Base-by-base conservation (phyloP, 2,113 vertebrate genomes). In the Amia ocellicauda region DNA sequence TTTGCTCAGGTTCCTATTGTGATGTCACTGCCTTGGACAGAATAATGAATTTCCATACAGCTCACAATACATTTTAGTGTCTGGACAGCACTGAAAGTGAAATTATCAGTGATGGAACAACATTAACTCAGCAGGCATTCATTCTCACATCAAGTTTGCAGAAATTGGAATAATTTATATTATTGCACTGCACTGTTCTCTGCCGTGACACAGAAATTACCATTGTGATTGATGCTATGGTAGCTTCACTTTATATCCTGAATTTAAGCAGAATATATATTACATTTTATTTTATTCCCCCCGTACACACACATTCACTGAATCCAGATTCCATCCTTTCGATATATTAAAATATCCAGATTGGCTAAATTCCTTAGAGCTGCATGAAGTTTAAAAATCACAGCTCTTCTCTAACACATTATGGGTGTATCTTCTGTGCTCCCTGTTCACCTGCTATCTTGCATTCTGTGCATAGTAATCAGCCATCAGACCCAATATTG, bases 11-110 rank as follows among this genome's bases (percentile, higher is more conserved):
- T 31, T 62, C 20, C 42, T 27, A 57, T 19, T 62, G 19, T 57
- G 42, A 62, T 57, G 49, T 52, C 53, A 51, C 61, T 29, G 55
- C 27, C n/a, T 36, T 5, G 20, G 42, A 43, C 58, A 60, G 50
- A 24, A 57, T 67, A 68, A 72, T 72, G 70, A 68, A 71, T 60
- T 68, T 65, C 57, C 57, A 64, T 68, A 64, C 50, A 51, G 42
- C 40, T 64, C 42, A 58, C 27, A 64, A 64, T 64, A 51, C 70
- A 61, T 31, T n/a, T 61, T 58, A 60, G 42, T 19, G 51, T 29
- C 61, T 42, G 57, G 51, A 26, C 20, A 31, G 22, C 22, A 23
- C 14, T 29, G 31, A 31, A 41, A 9, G n/a, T 51, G 62, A 64
- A 50, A 64, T 63, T 58, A 42, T 43, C 67, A 64, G 43, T 19